Evolutionary conservation across 2,888 invertebrate genomes (phyloP), one percentile per base, ranked within the genome.

Genomic region (Patella pellucida): DNA sequence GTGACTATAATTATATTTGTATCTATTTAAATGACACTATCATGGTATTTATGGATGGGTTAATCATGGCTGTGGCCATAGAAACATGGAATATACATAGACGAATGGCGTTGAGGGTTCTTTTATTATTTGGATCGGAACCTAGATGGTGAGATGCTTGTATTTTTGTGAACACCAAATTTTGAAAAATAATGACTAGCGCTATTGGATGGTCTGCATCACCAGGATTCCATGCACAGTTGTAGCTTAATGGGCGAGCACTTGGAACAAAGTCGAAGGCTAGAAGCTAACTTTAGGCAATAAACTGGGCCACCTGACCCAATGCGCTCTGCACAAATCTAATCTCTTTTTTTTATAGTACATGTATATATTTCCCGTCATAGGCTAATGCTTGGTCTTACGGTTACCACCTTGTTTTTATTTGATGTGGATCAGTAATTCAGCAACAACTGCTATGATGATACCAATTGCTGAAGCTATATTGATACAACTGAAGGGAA

Each of bases 341-440:
- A 41, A 41, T 41, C 7, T 41, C 9, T 41, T 41, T n/a, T n/a
- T n/a, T n/a, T n/a, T n/a, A n/a, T n/a, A n/a, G 41, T 41, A 2
- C n/a, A n/a, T n/a, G 62, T 62, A n/a, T 62, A n/a, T 62, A 15
- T 15, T 62, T 62, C 16, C 12, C 2, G 16, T 62, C 12, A 62
- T 11, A 88, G 89, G 89, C 72, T 89, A 71, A 84, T 89, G 84
- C 79, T 87, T n/a, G 89, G 89, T 2, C 78, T 89, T 75, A 87
- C 86, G 86, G 93, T 94, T 79, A 96, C 96, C 19, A 96, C 97
- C 0, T 96, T 96, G 95, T 96, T 97, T 86, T 94, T 97, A 83
- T 97, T 97, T 0, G n/a, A 97, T 97, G 97, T 97, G 97, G 97
- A 96, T 97, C 83, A 96, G 96, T 11, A 97, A 97, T 90, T 97